A percentile compares a stretch with the other conserved stretches of the same genome.
Conservation (phyloP, 2,113 vertebrate genomes). For the Promerops cafer region DNA sequence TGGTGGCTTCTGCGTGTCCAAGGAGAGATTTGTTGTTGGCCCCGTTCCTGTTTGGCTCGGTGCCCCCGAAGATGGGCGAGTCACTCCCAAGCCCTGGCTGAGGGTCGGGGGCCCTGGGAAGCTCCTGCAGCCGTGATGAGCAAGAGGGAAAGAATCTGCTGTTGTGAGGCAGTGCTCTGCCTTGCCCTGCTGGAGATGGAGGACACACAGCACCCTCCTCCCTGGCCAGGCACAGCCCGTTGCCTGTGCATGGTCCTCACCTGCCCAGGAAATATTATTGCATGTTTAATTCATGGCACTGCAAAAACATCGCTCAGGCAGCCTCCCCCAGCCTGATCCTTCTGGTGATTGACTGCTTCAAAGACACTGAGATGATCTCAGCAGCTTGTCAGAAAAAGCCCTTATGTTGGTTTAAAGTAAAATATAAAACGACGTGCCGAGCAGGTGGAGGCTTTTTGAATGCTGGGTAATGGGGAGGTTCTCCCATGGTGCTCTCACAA, state of each 20-base stretch:
- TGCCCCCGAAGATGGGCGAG: not conserved
- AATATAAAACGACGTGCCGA: rapidly evolving
- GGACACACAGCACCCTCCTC: not conserved
- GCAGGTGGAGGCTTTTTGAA: not conserved
- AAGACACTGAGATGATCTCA: not conserved
- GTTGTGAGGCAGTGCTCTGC: not conserved
- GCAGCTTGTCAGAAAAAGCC: not conserved
- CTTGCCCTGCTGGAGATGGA: not conserved
- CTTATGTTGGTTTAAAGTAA: not conserved
- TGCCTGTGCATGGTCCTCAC: not conserved
- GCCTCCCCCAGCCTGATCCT: not conserved
- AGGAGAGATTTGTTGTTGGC: not conserved
- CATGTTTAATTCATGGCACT: not conserved
- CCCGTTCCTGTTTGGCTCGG: not conserved
- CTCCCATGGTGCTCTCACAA: not conserved
- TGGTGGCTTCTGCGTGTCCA: not conserved
- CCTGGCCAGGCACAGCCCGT: not conserved
- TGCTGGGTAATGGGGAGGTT: not conserved
- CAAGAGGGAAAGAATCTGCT: not conserved
- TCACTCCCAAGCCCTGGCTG: not conserved
- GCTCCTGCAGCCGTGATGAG: not conserved
- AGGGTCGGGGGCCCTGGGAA: not conserved
- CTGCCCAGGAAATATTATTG: not conserved
- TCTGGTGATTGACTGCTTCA: not conserved
- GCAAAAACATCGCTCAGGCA: not conserved